These are phyloP conservation scores for Atractosteus spatula DNA, from an alignment of 2,113 vertebrate genomes.

Conservation along the genomic window DNA sequence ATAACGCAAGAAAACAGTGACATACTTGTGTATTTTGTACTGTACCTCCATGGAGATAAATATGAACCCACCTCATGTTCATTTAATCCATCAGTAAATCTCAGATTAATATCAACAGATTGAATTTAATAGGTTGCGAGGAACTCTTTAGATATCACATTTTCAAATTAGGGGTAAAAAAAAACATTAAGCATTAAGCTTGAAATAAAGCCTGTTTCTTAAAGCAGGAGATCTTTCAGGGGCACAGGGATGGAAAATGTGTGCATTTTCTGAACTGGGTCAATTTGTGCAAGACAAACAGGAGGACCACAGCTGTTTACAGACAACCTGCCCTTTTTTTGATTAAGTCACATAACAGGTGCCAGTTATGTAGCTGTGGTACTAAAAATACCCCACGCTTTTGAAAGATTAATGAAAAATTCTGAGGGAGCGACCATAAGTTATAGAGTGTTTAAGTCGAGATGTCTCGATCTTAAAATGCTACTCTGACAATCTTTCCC, in stretches of 20 bases:
- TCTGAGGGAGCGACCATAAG: conserved; percentile 28
- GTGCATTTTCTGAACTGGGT: background rate
- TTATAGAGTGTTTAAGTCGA: conserved; percentile 9
- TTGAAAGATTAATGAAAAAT: conserved; percentile 51
- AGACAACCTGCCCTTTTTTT: conserved; percentile 5
- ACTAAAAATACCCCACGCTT: conserved; percentile 62
- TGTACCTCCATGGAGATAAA: conserved; percentile 15
- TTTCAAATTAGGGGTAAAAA: too few species aligned
- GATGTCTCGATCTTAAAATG: too few species aligned
- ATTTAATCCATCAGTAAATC: conserved; percentile 45
- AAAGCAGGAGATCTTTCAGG: too few species aligned
- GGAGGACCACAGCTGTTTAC: background rate
- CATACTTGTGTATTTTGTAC: conserved; percentile 29
- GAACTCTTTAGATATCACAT: too few species aligned
- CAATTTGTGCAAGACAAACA: background rate
- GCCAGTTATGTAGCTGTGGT: conserved; percentile 54
- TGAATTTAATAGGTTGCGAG: too few species aligned
- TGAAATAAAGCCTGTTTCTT: too few species aligned
- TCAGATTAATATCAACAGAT: too few species aligned
- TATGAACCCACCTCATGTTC: conserved; percentile 22
- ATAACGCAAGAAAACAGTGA: conserved; percentile 41
- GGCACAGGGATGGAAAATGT: too few species aligned
- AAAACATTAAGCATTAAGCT: too few species aligned
- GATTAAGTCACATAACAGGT: conserved; percentile 56
- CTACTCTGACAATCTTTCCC: too few species aligned